These are phyloP conservation scores for Coelopa pilipes DNA, from an alignment of 2,888 invertebrate genomes.

Conservation along the genomic window DNA sequence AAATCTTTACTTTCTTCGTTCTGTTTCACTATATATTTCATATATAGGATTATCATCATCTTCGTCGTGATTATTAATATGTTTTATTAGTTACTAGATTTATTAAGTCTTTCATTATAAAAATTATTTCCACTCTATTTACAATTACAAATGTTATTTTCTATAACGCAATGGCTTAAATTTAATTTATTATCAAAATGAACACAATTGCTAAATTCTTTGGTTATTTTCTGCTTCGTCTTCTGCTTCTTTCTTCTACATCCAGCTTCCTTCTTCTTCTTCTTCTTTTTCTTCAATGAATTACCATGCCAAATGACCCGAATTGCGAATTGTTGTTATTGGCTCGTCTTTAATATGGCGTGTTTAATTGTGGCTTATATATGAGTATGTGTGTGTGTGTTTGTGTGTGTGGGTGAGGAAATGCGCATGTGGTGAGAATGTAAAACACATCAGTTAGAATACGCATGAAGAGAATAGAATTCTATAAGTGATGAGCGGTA, in stretches of 20 bases:
- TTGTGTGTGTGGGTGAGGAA: no score
- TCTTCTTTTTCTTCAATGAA: no score
- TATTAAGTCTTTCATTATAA: constrained; percentile 29
- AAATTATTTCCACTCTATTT: constrained; percentile 29
- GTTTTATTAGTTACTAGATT: constrained; percentile 17
- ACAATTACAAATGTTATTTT: constrained; percentile 6
- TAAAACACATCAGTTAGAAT: not conserved
- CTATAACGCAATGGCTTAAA: not conserved
- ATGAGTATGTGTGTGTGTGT: not conserved
- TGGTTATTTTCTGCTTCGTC: not conserved
- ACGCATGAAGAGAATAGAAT: not conserved
- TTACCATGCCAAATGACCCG: no score
- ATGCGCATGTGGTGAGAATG: no score
- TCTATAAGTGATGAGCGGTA: not conserved
- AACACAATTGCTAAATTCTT: constrained; percentile 26
- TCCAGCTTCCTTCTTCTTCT: no score
- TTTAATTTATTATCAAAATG: constrained; percentile 15
- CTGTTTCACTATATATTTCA: constrained; percentile 1
- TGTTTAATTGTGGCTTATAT: not conserved
- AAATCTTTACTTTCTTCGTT: not conserved
- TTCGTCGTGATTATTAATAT: not conserved
- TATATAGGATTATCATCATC: no score
- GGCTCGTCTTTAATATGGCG: not conserved
- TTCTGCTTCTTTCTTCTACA: no score
- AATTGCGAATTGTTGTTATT: not conserved